Percentiles rank a stretch among this genome's conserved stretches.
phyloP scores from a whole-genome alignment of 1,140 invertebrate genomes.

The Aricia agestis region DNA sequence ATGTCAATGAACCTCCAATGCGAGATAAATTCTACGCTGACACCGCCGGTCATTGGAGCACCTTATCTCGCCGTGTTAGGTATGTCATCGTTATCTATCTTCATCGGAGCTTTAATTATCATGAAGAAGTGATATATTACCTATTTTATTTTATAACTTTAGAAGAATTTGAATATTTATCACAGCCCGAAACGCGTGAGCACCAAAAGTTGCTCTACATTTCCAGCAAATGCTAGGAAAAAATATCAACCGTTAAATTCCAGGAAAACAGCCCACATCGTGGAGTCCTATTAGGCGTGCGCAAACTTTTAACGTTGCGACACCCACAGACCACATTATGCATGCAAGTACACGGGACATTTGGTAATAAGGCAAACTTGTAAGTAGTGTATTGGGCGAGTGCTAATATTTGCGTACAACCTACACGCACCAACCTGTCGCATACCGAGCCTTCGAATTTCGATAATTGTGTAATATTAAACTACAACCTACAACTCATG shows the following conservation, averaged over 20 bases:
- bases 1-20: slow-evolving; percentile 14
- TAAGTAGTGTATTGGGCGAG: slow-evolving; percentile 53
- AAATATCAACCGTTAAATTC: neutral
- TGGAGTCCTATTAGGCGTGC: neutral
- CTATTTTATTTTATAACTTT: neutral
- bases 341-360: slow-evolving; percentile 22
- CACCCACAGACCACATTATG: slow-evolving; percentile 18
- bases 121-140: neutral
- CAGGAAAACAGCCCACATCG: neutral
- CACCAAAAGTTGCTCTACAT: neutral
- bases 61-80: neutral
- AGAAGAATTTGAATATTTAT: neutral
- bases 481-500: neutral
- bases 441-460: slow-evolving; percentile 36
- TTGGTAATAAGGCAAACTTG: slow-evolving; percentile 59
- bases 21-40: slow-evolving; percentile 23
- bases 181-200: no score
- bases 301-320: neutral
- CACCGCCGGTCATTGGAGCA: slow-evolving; percentile 8
- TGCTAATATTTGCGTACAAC: slow-evolving; percentile 68
- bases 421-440: slow-evolving; percentile 62
- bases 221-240: no score
- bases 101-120: neutral
- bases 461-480: slow-evolving; percentile 14
- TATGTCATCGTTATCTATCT: neutral